Percentiles rank a stretch among this genome's conserved stretches.
phyloP scores from a whole-genome alignment of 2,888 invertebrate species.

The Drosophila stalkeri region DNA sequence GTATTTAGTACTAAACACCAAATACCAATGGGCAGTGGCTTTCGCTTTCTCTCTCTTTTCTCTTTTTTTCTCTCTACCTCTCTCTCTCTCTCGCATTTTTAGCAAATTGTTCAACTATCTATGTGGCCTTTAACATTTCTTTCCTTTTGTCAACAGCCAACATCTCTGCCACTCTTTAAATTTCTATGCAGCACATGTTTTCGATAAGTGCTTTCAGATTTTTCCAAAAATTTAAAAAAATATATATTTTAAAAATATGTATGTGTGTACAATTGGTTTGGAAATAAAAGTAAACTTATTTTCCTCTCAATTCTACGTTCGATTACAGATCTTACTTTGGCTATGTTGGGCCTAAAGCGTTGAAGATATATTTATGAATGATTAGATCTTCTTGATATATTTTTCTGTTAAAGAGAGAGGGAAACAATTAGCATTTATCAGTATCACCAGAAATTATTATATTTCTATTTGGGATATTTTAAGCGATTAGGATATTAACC shows the following conservation, averaged over 20 bases:
- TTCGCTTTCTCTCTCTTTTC: neutral
- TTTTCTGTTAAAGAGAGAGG: too few relatives aligned
- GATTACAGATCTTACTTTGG: neutral
- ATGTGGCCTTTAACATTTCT: conserved; percentile 44
- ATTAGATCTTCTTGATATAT: neutral
- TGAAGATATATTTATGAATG: neutral
- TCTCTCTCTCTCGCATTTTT: conserved; percentile 27
- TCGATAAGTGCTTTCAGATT: conserved; percentile 33
- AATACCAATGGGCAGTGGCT: conserved; percentile 7
- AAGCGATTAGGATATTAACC: too few relatives aligned
- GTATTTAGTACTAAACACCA: neutral
- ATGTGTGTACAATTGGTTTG: neutral
- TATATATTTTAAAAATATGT: conserved; percentile 8
- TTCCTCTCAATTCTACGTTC: neutral
- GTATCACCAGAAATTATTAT: too few relatives aligned
- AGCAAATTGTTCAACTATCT: conserved; percentile 41
- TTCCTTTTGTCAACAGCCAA: conserved; percentile 18
- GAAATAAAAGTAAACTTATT: too few relatives aligned
- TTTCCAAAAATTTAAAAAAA: neutral
- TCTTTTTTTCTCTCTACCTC: neutral
- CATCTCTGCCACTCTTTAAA: conserved; percentile 1
- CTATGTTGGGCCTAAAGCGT: neutral
- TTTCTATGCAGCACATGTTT: conserved; percentile 38
- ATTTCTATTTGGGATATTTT: too few relatives aligned
- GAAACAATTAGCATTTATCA: too few relatives aligned